Base-by-base conservation (phyloP, 2,797 vertebrate species). In the Cynodonichthys magdalenae region DNA sequence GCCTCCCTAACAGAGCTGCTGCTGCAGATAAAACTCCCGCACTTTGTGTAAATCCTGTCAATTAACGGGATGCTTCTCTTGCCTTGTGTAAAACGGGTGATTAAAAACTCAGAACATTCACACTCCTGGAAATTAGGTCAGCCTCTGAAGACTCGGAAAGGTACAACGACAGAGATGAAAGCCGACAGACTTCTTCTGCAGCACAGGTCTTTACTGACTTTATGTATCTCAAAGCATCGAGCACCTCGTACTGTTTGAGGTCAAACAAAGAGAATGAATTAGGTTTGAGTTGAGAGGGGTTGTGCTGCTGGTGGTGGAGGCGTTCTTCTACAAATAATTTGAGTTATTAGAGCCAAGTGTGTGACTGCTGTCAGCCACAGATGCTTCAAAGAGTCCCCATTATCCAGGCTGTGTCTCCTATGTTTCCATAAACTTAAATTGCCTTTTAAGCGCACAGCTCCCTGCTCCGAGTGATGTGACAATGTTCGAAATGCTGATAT, bases 51-150 rank as follows among this genome's bases (percentile, higher is more conserved):
- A 5, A 49, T 50, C 39, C 46, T 15, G 59, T 49, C 44, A 39
- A 8, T 27, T 15, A 34, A n/a, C 61, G n/a, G 42, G 36, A n/a
- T 34, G 50, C 15, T 15, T 61, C 34, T 60, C 18, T 24, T 28
- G 15, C 44, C 47, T 36, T 15, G 15, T 46, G 15, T 53, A 41
- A n/a, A 71, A 47, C 57, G 58, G 57, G 42, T 5, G 36, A 45
- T 60, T 53, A 24, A 69, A 69, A 71, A 74, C 39, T 63, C 63
- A 27, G 6, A 67, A 36, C 54, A 18, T 67, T 66, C 19, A 31
- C 62, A 54, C 74, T 76, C 68, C 63, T 62, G 66, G 46, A 63
- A 88, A 86, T 79, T 20, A 79, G 84, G 82, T 85, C 82, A 82
- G 39, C 29, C 1, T 14, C 54, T 10, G 41, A 66, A 69, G 57